Conservation (phyloP, 2,888 invertebrate genomes). For the Xestobium rufovillosum region DNA sequence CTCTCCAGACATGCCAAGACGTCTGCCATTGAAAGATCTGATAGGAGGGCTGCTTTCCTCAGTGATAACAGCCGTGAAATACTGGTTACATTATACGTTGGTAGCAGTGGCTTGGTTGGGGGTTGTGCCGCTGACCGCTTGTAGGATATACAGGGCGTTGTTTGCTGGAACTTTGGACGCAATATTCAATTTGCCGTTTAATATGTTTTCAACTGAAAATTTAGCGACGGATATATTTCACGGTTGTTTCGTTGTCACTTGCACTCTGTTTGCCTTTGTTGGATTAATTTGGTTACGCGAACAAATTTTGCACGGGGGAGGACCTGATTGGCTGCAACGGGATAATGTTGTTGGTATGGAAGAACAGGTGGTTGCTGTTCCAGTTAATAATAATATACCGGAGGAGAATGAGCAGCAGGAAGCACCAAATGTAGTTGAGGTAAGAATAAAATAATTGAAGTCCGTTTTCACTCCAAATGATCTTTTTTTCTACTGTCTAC, state of each 20-base stretch:
- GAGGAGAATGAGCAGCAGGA: conserved; percentile 29
- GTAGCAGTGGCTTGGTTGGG: conserved; percentile 98
- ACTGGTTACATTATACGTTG: conserved; percentile 95
- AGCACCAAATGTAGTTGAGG: conserved; percentile 15
- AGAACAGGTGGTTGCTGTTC: conserved; percentile 24
- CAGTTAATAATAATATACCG: conserved; percentile 8
- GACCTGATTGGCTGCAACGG: conserved; percentile 90
- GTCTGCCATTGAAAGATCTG: conserved; percentile 88
- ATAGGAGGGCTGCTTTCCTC: conserved; percentile 84
- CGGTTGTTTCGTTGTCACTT: conserved; percentile 93
- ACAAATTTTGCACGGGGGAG: conserved; percentile 95
- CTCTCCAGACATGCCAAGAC: conserved; percentile 99
- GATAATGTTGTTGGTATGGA: conserved; percentile 52
- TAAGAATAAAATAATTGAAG: too few species aligned
- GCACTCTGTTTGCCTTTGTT: conserved; percentile 93
- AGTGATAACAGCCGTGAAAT: conserved; percentile 85
- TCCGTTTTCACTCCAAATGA: too few species aligned
- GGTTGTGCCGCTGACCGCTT: conserved; percentile 91
- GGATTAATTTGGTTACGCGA: conserved; percentile 96
- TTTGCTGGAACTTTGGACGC: conserved; percentile 87
- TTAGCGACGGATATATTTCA: conserved; percentile 90
- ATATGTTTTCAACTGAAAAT: conserved; percentile 89
- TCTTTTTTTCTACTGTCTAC: too few species aligned
- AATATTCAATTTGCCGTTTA: conserved; percentile 79
- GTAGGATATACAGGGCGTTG: conserved; percentile 88